These are phyloP conservation scores for Cyprinus carpio DNA, from an alignment of 2,113 vertebrate genomes.

Conservation along the genomic window DNA sequence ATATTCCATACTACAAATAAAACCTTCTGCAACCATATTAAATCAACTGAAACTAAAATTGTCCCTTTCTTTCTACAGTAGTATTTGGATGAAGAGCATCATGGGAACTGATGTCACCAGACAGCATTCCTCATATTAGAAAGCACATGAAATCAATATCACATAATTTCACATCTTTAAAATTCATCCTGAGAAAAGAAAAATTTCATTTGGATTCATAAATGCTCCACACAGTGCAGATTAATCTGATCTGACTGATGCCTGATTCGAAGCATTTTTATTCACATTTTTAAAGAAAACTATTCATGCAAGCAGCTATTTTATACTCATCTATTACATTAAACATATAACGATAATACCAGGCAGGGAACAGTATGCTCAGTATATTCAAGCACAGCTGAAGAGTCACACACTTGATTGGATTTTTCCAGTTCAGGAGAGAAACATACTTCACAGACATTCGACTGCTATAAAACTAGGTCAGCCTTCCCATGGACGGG, in stretches of 20 bases:
- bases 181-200: too few species aligned
- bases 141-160: neutral
- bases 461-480: slow-evolving; percentile 37
- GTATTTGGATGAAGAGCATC: neutral
- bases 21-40: neutral
- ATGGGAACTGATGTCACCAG: neutral
- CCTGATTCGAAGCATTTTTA: neutral
- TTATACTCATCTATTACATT: neutral
- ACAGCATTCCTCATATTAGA: neutral
- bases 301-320: neutral
- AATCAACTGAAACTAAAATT: neutral
- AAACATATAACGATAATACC: neutral
- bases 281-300: neutral
- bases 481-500: slow-evolving; percentile 33
- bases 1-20: neutral
- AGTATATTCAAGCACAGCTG: neutral
- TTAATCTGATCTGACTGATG: neutral
- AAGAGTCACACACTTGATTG: slow-evolving; percentile 26
- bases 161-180: neutral
- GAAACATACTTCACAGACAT: slow-evolving; percentile 36
- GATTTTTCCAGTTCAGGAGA: slow-evolving; percentile 44
- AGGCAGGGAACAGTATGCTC: neutral
- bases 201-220: neutral
- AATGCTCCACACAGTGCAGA: neutral
- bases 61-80: neutral